phyloP scores from a whole-genome alignment of 2,113 vertebrate species.

The Zapornia atra region DNA sequence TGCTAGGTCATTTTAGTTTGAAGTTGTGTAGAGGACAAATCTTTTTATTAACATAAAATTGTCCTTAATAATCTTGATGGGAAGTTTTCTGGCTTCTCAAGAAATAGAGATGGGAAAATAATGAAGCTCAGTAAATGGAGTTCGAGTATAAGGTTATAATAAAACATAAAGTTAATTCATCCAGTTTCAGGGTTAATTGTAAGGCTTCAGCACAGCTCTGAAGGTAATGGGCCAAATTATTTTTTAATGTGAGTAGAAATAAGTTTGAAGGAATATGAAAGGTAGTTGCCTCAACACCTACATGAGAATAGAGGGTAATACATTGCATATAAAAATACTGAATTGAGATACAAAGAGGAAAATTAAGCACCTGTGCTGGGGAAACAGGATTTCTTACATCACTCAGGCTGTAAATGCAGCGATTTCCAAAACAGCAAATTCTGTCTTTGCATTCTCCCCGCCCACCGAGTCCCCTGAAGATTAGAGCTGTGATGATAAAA shows the following conservation, averaged over 20 bases:
- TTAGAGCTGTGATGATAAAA: background rate
- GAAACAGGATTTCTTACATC: background rate
- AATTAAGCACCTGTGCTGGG: background rate
- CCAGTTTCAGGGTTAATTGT: slow-evolving; percentile 27
- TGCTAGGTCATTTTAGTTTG: background rate
- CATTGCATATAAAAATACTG: background rate
- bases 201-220: background rate
- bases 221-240: slow-evolving; percentile 20
- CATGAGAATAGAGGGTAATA: background rate
- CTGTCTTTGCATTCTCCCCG: background rate
- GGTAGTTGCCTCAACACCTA: background rate
- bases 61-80: background rate
- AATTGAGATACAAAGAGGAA: background rate
- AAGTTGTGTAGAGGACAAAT: background rate
- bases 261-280: background rate
- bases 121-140: slow-evolving; percentile 29
- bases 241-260: background rate
- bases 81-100: background rate
- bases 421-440: background rate
- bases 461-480: background rate
- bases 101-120: slow-evolving; percentile 27
- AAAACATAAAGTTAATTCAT: slow-evolving; percentile 14
- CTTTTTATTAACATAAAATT: background rate
- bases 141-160: background rate
- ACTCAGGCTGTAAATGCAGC: background rate